phyloP scores from a whole-genome alignment of 1,140 invertebrate species.

The Macrosteles quadrilineatus region DNA sequence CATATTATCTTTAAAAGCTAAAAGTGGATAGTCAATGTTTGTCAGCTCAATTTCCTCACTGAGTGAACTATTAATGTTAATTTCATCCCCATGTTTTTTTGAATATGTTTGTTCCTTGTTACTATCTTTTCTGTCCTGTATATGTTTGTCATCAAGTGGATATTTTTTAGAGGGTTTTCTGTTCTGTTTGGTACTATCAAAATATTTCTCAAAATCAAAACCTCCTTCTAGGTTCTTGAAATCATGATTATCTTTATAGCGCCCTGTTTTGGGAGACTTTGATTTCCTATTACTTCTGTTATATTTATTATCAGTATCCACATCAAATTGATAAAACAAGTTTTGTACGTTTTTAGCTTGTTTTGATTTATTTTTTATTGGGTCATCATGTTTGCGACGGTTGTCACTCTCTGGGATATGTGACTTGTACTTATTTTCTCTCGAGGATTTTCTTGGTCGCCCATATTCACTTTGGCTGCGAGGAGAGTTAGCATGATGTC shows the following conservation, averaged over 20 bases:
- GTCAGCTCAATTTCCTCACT: neutral
- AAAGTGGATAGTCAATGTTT: neutral
- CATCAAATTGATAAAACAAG: too few species aligned
- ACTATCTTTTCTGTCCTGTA: neutral
- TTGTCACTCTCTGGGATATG: too few species aligned
- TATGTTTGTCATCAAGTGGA: neutral
- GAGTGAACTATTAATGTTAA: neutral
- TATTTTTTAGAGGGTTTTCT: neutral
- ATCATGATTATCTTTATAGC: neutral
- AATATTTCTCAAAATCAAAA: neutral
- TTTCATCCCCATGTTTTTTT: neutral
- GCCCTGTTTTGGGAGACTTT: neutral
- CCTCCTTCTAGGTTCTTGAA: neutral
- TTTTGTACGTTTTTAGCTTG: too few species aligned
- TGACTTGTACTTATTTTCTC: too few species aligned
- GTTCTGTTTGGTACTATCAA: neutral
- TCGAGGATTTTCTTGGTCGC: too few species aligned
- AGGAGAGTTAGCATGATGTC: too few species aligned
- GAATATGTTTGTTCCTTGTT: too few species aligned
- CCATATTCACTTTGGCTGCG: too few species aligned
- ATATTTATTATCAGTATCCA: too few species aligned
- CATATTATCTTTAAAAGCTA: constrained; percentile 6
- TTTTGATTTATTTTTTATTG: too few species aligned
- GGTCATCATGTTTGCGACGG: too few species aligned
- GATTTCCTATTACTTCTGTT: neutral